These are phyloP conservation scores for Nycticebus coucang DNA, from an alignment of 2,113 vertebrate species.

Conservation along the genomic window DNA sequence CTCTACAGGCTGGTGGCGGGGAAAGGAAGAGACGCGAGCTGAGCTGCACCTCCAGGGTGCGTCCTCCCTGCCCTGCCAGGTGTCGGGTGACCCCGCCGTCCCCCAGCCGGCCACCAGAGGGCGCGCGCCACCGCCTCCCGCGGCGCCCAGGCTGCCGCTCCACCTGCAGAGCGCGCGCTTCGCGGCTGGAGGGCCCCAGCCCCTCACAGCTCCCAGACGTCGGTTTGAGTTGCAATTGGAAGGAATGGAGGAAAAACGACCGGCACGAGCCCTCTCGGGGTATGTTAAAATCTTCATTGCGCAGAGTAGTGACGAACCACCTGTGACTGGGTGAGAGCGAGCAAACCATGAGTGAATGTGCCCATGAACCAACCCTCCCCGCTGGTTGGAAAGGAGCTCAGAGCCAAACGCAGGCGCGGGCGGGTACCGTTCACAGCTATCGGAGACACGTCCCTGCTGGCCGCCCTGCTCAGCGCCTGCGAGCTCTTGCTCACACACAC, in stretches of 20 bases:
- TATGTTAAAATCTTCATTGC: neutral
- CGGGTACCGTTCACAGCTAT: too few relatives aligned
- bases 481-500: neutral
- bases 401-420: neutral
- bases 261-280: too few relatives aligned
- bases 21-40: accelerated
- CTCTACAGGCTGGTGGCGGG: too few relatives aligned
- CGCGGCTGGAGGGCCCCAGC: too few relatives aligned
- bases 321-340: neutral
- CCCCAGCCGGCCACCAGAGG: slow-evolving; percentile 78
- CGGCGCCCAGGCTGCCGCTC: too few relatives aligned
- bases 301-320: too few relatives aligned
- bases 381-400: neutral
- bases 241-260: neutral
- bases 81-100: too few relatives aligned
- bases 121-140: slow-evolving; percentile 71
- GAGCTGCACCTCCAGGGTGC: accelerated
- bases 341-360: neutral
- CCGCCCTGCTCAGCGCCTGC: neutral
- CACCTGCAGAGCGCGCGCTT: too few relatives aligned
- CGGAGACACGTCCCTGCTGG: neutral
- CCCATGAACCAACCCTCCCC: accelerated
- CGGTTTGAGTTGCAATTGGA: neutral
- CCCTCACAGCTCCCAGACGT: too few relatives aligned
- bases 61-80: neutral